A percentile compares a stretch with the other conserved stretches of the same genome.
Evolutionary conservation across 2,797 vertebrate species (phyloP).

Genomic region (Moxostoma hubbsi): DNA sequence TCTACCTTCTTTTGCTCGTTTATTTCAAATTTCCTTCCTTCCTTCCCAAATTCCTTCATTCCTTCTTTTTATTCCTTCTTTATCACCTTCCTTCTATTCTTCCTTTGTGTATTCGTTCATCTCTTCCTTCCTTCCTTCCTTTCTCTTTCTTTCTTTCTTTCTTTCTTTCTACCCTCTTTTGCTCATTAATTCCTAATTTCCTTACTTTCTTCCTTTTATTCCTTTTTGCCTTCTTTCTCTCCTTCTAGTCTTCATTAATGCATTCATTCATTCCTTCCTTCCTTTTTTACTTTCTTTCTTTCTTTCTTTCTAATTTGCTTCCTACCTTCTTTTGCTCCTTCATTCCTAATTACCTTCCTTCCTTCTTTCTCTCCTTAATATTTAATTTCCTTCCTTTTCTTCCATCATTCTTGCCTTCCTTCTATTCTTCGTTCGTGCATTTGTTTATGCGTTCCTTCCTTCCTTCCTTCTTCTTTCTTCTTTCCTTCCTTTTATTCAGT

Average conservation of each 20-base stretch:
- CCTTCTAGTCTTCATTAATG: not conserved
- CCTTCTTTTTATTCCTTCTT: not conserved
- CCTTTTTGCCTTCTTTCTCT: no score
- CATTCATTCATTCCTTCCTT: not conserved
- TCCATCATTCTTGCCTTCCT: no score
- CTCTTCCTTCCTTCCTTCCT: not conserved
- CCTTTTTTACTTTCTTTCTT: not conserved
- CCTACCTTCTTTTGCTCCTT: not conserved
- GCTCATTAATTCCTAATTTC: not conserved
- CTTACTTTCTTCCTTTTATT: not conserved
- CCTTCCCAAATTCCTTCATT: not conserved
- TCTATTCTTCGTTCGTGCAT: no score
- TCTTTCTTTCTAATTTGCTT: not conserved
- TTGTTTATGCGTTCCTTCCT: no score
- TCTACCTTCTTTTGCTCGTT: not conserved
- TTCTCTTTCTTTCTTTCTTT: not conserved
- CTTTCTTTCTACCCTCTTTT: not conserved
- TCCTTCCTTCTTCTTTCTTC: no score
- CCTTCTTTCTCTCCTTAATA: not conserved
- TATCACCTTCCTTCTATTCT: no score
- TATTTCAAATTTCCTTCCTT: no score
- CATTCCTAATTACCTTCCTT: not conserved
- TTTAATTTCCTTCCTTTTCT: no score
- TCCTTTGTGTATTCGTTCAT: no score
- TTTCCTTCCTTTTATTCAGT: no score